Conservation (phyloP, 2,113 vertebrate species). For the Nothobranchius furzeri region DNA sequence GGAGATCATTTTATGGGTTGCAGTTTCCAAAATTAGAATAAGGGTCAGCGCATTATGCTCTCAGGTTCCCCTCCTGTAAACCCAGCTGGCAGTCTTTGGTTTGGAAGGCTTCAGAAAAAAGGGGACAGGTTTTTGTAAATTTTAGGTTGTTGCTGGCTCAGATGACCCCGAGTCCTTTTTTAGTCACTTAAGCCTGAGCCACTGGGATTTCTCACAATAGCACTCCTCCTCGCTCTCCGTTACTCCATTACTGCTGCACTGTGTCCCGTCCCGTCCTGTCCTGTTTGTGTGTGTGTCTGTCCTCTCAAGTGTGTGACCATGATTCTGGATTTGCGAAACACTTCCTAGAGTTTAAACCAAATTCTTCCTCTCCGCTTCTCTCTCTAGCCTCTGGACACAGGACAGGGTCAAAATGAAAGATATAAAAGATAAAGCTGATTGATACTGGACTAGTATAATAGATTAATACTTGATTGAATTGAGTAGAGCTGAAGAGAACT, state of each 20-base stretch:
- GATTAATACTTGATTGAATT: no score
- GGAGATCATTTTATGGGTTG: neutral
- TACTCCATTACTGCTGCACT: neutral
- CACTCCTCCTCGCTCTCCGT: neutral
- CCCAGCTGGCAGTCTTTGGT: neutral
- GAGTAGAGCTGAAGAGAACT: no score
- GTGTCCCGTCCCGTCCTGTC: neutral
- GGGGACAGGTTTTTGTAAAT: neutral
- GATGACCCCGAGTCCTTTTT: neutral
- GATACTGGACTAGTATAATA: no score
- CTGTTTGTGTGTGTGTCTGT: neutral
- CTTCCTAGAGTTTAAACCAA: no score
- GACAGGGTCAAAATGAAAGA: no score
- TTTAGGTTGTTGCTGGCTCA: neutral
- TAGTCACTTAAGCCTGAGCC: neutral
- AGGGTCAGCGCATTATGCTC: slow-evolving; percentile 1
- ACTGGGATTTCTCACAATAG: neutral
- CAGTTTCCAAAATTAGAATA: slow-evolving; percentile 8
- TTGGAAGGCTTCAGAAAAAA: neutral
- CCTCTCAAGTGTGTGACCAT: neutral
- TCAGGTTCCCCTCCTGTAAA: neutral
- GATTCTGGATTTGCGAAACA: no score
- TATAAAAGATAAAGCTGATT: no score
- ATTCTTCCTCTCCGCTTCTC: no score
- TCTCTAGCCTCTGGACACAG: no score